Conservation (phyloP, 1,140 invertebrate genomes). For the Nasonia longicornis region DNA sequence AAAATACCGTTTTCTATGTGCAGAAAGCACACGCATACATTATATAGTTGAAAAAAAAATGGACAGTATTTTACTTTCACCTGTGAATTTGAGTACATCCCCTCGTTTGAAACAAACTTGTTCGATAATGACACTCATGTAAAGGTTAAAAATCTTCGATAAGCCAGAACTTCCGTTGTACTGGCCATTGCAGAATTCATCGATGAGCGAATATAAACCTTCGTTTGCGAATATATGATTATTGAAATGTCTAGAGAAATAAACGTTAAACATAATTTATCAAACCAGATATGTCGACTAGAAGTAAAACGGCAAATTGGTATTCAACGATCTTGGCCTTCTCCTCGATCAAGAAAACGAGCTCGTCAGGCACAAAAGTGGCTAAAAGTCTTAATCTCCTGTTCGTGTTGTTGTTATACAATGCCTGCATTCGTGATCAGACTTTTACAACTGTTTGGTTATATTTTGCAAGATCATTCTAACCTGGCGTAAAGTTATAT, state of each 20-base stretch:
- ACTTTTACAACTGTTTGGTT: not conserved
- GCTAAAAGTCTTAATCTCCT: conserved; percentile 46
- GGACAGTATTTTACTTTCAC: conserved; percentile 7
- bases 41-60: not conserved
- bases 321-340: conserved; percentile 23
- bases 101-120: conserved; percentile 55
- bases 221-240: conserved; percentile 20
- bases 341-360: conserved; percentile 48
- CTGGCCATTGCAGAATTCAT: conserved; percentile 49
- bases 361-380: conserved; percentile 55
- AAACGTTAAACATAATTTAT: not conserved
- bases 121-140: conserved; percentile 51
- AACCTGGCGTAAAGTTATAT: conserved; percentile 53
- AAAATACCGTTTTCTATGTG: conserved; percentile 53
- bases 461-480: conserved; percentile 9
- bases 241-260: not conserved
- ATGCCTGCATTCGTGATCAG: conserved; percentile 34
- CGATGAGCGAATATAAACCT: conserved; percentile 52
- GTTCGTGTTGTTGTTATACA: conserved; percentile 38
- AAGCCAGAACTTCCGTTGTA: conserved; percentile 55
- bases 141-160: conserved; percentile 53
- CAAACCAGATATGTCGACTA: conserved; percentile 50
- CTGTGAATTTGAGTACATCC: conserved; percentile 58
- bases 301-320: conserved; percentile 42
- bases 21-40: not conserved